Base-by-base conservation (phyloP, 2,797 vertebrate genomes). In the Manis crassicaudata region DNA sequence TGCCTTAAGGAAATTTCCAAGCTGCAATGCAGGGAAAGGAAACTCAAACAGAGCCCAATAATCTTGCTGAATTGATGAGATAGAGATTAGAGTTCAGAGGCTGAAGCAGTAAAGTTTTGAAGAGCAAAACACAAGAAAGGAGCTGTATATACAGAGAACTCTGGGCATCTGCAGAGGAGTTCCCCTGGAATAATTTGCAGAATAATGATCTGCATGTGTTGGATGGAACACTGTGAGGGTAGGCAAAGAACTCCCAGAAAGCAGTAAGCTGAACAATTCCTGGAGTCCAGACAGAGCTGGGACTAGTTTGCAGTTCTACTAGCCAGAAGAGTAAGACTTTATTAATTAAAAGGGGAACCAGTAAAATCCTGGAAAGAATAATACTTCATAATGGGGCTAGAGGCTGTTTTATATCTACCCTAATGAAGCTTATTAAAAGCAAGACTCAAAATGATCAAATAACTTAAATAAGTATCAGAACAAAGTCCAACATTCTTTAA, bases 371-470 rank as follows among this genome's bases (percentile, higher is more conserved):
- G 12, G 80, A 84, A 65, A 76, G 67, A 13, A 82, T 6, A 65
- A 4, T 54, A 43, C 56, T 83, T 82, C 58, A 23, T 32, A 82
- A 90, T 50, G 25, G 52, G 68, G 54, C 7, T 25, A 52, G 25
- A 40, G 60, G 37, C 32, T 76, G n/a, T 37, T 82, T 37, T 67
- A 27, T 20, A 18, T 92, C 25, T 46, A 43, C 37, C 50, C 58
- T 56, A 75, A 81, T 56, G 37, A 93, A 88, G 58, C 60, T 89
- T 94, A 94, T 83, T 94, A 94, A 90, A 90, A 85, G 27, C 72
- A 84, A 70, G 72, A 77, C 12, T 76, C 56, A 63, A 65, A 79
- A 77, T 52, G 52, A 70, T 84, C 79, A 75, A 62, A 29, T 70
- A 90, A 90, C 5, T 43, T 40, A 73, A 37, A 29, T 29, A 65